Conservation (phyloP, 2,113 vertebrate genomes). For the Pelecanus crispus region DNA sequence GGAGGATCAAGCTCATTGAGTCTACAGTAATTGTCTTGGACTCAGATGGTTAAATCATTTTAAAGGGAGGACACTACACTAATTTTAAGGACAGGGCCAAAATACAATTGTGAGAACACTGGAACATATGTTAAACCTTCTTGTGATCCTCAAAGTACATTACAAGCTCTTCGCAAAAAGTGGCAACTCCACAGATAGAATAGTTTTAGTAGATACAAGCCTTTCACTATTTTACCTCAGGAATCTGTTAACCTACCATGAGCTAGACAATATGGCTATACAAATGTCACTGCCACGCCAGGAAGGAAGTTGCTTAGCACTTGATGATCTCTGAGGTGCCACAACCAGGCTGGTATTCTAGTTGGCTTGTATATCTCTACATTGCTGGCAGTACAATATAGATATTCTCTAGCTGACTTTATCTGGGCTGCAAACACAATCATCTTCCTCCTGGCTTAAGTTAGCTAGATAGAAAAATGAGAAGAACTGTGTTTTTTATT, state of each 20-base stretch:
- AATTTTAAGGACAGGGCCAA: neutral
- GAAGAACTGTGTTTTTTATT: neutral
- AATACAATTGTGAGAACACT: neutral
- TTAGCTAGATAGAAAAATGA: neutral
- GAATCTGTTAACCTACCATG: neutral
- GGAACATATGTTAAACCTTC: neutral
- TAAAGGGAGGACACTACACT: neutral
- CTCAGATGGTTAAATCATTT: neutral
- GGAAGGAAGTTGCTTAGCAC: neutral
- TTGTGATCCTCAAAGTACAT: neutral
- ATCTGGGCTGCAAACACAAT: neutral
- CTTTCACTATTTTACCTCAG: neutral
- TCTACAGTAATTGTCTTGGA: neutral
- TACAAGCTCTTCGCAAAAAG: neutral
- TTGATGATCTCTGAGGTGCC: neutral
- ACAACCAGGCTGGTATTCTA: neutral
- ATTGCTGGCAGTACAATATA: neutral
- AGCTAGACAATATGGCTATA: neutral
- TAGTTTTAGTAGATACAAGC: neutral
- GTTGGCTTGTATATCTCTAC: neutral
- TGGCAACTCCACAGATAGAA: neutral
- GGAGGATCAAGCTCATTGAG: neutral
- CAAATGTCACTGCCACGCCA: neutral
- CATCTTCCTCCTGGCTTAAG: neutral
- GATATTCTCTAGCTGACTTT: neutral